Evolutionary conservation across 2,888 invertebrate genomes (phyloP), one percentile per base, ranked within the genome.

Genomic region (Ferrisia virgata): DNA sequence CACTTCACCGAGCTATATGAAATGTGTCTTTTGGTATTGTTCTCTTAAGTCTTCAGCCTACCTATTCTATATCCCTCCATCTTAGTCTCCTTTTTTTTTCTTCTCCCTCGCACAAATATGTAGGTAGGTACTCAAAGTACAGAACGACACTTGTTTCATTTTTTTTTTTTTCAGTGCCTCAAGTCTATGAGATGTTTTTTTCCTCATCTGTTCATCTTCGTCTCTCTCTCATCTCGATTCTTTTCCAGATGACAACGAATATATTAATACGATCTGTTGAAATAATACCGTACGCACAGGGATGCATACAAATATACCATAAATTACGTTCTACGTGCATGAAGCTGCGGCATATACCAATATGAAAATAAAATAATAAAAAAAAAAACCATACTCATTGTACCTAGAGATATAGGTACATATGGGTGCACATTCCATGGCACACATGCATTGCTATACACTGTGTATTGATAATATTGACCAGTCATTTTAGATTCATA

Each of bases 401-500:
- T 72, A 33, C 18, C n/a, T 47, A 18, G 47, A 13, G 15, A 43
- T 69, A 33, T n/a, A n/a, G n/a, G n/a, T n/a, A n/a, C n/a, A n/a
- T n/a, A n/a, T n/a, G n/a, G 72, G 33, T 72, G 72, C 72, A 33
- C 72, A 72, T 72, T 72, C 72, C 72, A 72, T 18, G 28, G 58
- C 58, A 33, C 33, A 72, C 33, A 31, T 72, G 36, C 33, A 72
- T 33, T 33, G 33, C 72, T 72, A 72, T 33, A 72, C 33, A 39
- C 11, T 39, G 11, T 33, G 72, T 72, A 72, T 72, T 72, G 72
- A 72, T 72, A 81, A 69, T 39, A 82, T 43, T 39, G 82, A 39
- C 82, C 69, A 82, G 82, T 82, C 82, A 82, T 82, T 82, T 82
- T 82, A 72, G 82, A 82, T 82, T 82, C 82, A 82, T 82, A 82